A percentile compares a stretch with the other conserved stretches of the same genome.
phyloP scores from a whole-genome alignment of 2,888 invertebrate genomes.

The Cacoxenus indagator region DNA sequence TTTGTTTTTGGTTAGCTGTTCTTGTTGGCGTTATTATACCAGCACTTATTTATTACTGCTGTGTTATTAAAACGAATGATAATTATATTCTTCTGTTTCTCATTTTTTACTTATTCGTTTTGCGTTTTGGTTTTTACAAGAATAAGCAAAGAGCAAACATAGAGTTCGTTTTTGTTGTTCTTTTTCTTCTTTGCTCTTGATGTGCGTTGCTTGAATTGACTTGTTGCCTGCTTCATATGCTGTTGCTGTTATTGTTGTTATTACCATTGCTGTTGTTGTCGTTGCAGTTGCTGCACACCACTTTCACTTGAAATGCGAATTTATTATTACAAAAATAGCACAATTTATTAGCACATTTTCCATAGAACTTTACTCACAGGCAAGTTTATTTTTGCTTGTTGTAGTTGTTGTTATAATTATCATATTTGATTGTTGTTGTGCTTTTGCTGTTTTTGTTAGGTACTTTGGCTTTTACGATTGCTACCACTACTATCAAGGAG shows the following conservation, averaged over 20 bases:
- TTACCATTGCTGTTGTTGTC: no score
- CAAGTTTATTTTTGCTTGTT: no score
- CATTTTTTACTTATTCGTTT: not conserved
- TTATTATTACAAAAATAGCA: conserved; percentile 9
- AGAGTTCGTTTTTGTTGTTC: not conserved
- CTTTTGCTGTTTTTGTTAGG: not conserved
- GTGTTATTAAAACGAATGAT: no score
- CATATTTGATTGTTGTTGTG: not conserved
- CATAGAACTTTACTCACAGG: not conserved
- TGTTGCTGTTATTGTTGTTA: no score
- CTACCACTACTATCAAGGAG: not conserved
- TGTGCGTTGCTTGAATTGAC: not conserved
- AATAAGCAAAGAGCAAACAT: no score
- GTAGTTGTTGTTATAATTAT: not conserved
- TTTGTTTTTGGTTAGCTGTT: no score
- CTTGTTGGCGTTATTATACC: no score
- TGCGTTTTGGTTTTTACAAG: not conserved
- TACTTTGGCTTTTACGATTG: not conserved
- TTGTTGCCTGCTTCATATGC: no score
- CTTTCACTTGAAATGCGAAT: conserved; percentile 11
- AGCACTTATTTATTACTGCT: no score
- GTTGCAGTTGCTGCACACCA: not conserved
- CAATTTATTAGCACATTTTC: conserved; percentile 13
- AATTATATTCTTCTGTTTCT: not conserved
- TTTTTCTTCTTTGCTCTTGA: not conserved